These are phyloP conservation scores for Euplexia lucipara DNA, from an alignment of 2,888 invertebrate genomes.

Conservation along the genomic window DNA sequence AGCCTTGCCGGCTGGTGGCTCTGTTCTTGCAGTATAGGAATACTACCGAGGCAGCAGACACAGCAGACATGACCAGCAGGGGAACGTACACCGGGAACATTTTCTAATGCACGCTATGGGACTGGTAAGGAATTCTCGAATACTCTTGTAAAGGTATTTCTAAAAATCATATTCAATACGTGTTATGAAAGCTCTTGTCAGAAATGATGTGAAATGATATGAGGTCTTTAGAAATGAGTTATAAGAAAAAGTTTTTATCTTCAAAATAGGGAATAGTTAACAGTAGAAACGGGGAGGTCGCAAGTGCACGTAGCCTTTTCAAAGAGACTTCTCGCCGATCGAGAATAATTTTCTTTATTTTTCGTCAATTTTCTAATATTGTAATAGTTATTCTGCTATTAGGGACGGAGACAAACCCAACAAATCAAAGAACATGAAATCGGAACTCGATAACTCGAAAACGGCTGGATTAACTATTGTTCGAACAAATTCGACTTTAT, in stretches of 20 bases:
- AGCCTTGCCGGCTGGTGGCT: slow-evolving; percentile 77
- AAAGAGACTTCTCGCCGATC: too few relatives aligned
- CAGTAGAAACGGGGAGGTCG: background rate
- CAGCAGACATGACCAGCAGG: slow-evolving; percentile 80
- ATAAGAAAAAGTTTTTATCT: slow-evolving; percentile 24
- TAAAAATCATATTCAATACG: slow-evolving; percentile 50
- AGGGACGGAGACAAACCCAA: too few relatives aligned
- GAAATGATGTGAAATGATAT: background rate
- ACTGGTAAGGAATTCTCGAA: slow-evolving; percentile 18
- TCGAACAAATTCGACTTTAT: too few relatives aligned
- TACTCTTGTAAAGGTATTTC: slow-evolving; percentile 34
- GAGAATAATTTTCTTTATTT: too few relatives aligned
- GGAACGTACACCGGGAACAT: slow-evolving; percentile 77
- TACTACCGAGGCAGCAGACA: slow-evolving; percentile 82
- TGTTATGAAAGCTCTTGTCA: slow-evolving; percentile 44
- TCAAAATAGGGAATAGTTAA: background rate
- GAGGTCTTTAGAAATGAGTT: background rate
- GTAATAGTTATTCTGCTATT: too few relatives aligned
- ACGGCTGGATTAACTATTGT: too few relatives aligned
- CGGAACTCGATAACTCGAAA: too few relatives aligned
- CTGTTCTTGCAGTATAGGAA: slow-evolving; percentile 83
- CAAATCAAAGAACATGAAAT: too few relatives aligned
- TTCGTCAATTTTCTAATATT: too few relatives aligned
- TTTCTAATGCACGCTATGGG: slow-evolving; percentile 60
- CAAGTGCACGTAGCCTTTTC: too few relatives aligned